Percentiles rank a stretch among this genome's conserved stretches.
These are phyloP conservation scores for Buphagus erythrorhynchus DNA, from an alignment of 2,797 vertebrate genomes.

Conservation along the genomic window DNA sequence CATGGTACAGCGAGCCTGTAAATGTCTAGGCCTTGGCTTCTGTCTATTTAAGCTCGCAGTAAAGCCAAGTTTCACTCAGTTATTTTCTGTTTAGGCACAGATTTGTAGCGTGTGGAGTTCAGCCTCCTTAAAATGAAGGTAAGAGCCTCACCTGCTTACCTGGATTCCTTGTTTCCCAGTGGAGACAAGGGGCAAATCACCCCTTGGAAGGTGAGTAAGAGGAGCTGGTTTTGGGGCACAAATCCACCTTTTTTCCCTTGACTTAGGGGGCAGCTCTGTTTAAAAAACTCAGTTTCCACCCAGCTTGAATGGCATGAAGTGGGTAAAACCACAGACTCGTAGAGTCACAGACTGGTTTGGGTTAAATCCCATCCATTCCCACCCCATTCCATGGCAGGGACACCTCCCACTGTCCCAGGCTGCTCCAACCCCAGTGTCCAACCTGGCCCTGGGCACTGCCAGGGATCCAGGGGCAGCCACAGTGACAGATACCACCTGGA, in stretches of 20 bases:
- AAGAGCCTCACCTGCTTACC: neutral
- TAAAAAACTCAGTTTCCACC: neutral
- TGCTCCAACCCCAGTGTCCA: neutral
- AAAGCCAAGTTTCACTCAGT: neutral
- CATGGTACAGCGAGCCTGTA: neutral
- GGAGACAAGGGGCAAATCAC: neutral
- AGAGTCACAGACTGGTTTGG: neutral
- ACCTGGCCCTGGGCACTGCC: neutral
- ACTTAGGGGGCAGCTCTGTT: fast-evolving
- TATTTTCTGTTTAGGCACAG: neutral
- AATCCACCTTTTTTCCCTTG: neutral
- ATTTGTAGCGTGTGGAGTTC: neutral
- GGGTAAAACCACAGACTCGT: fast-evolving
- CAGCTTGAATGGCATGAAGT: neutral
- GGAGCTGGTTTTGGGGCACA: neutral
- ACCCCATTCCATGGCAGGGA: neutral
- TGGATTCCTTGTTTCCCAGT: neutral
- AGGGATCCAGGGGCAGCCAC: no score
- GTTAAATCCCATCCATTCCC: neutral
- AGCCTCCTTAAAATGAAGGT: neutral
- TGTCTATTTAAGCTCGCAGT: neutral
- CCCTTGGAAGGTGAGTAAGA: neutral
- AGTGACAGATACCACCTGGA: no score
- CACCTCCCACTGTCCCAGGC: fast-evolving
- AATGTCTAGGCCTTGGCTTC: neutral